Base-by-base conservation (phyloP, 2,113 vertebrate genomes). In the Rana temporaria region DNA sequence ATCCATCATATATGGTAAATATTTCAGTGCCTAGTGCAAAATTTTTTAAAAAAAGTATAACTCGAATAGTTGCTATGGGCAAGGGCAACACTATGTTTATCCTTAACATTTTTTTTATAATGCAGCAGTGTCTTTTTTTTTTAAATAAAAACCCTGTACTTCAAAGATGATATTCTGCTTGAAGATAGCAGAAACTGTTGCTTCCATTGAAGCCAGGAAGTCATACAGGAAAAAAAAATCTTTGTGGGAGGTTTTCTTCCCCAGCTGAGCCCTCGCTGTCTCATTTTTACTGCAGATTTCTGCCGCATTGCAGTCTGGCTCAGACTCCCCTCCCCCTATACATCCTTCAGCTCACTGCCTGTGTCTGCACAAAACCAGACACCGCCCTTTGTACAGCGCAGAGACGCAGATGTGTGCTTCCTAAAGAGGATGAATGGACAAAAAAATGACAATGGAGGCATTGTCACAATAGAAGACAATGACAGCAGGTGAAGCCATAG, bases 351-450 rank as follows among this genome's bases (percentile, higher is more conserved):
- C 18, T 53, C 18, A 20, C 59, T 67, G 26, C 53, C 22, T 76
- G 80, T 57, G 63, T 82, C 52, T 73, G 24, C 69, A 65, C 42
- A 67, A 18, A 17, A 4, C 30, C 63, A 76, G 63, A 60, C 81
- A 82, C 81, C 81, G 26, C 81, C 81, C 81, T 76, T 75, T 62
- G 57, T 82, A 38, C 34, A 38, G 26, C 68, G 70, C 26, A 55
- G 26, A 74, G 80, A 67, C 14, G 26, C 42, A 74, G 62, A 57
- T 24, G 16, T n/a, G 24, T 42, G 42, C 30, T 82, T 24, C 18
- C 62, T 56, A n/a, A 18, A 65, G 52, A 42, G 19, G 26, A 16
- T 53, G 16, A 70, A 65, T 80, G 15, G 15, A 7, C 30, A 26
- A 16, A n/a, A 14, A n/a, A n/a, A n/a, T n/a, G 7, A 77, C 60